Base-by-base conservation (phyloP, 2,888 invertebrate genomes). In the Macrophya annulata region DNA sequence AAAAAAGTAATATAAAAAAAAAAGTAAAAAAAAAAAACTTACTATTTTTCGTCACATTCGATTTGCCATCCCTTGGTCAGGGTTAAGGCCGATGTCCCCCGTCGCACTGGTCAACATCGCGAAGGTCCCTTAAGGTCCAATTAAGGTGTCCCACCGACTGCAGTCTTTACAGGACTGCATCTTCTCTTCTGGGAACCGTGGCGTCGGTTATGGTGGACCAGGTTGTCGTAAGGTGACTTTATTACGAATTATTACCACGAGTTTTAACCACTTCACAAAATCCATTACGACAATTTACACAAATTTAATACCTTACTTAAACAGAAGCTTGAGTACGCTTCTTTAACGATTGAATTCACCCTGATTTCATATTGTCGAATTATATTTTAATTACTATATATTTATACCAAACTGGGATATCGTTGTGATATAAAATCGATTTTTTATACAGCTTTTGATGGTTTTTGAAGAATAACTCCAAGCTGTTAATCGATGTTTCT, bases 71-170 rank as follows among this genome's bases (percentile, higher is more conserved):
- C 77, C 77, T 55, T 77, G 31, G 51, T 31, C 17, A n/a, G 77
- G 77, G 77, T 77, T 37, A 55, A 77, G 21, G 55, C 77, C 77
- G 59, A 81, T 25, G 62, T 81, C 40, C 21, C 62, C 15, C 62
- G 62, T 62, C 81, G 43, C 37, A 37, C 21, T 15, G 21, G 59
- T 62, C 81, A 62, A 59, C 81, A 51, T 40, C 21, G 40, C 81
- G 6, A 81, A 81, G 81, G 81, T 81, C 62, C 81, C 62, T 81
- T 62, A 81, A 62, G 81, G 81, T 81, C 62, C 81, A 81, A 81
- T 81, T 81, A 81, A 62, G 81, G 77, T 31, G 74, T 45, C n/a
- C 55, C 37, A 25, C 37, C 12, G 31, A 21, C 12, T 31, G 45
- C 25, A 31, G 37, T 51, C 48, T 37, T 31, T 59, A n/a, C 59